Base-by-base conservation (phyloP, 2,888 invertebrate genomes). In the Sympetrum striolatum region DNA sequence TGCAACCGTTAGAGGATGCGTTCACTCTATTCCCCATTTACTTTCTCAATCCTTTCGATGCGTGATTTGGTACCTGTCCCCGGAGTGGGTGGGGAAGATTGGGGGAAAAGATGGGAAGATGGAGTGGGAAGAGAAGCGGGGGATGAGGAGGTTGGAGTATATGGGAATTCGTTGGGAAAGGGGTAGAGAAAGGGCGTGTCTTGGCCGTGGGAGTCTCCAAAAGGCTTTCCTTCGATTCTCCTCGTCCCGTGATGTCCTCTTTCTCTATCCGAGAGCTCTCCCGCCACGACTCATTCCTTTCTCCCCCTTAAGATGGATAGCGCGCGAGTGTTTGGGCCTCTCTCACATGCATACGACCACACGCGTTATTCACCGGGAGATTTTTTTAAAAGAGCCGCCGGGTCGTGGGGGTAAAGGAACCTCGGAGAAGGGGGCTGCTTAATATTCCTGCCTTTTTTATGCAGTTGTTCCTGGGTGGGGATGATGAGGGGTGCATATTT, bases 401-500 rank as follows among this genome's bases (percentile, higher is more conserved):
- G 35, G 25, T 37, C 37, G 58, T 82, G 86, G 64, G 60, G 37
- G 37, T 58, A 37, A 60, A 60, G 22, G 58, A 37, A 86, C 86
- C 86, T 37, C 37, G 48, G 35, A n/a, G 31, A 58, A 82, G 48
- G 86, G 86, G 86, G 22, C 37, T 86, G 35, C 60, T 86, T 86
- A 86, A 86, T 86, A 86, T 86, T 86, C 86, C 86, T 86, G 12
- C 86, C 73, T 86, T 60, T 86, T 86, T 86, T 86, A 86, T 86
- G 60, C 86, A 86, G 86, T 86, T 60, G 82, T 82, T 82, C 58
- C 22, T 31, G 81, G 48, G 31, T 81, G 81, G 31, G 53, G 53
- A 37, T 14, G 64, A 60, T 86, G 86, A 39, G 86, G 86, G 86
- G 48, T 58, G 82, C 44, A 15, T 58, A 60, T 60, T 86, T 86